Evolutionary conservation across 2,797 vertebrate species (phyloP).

Genomic region (Cyprinella venusta): DNA sequence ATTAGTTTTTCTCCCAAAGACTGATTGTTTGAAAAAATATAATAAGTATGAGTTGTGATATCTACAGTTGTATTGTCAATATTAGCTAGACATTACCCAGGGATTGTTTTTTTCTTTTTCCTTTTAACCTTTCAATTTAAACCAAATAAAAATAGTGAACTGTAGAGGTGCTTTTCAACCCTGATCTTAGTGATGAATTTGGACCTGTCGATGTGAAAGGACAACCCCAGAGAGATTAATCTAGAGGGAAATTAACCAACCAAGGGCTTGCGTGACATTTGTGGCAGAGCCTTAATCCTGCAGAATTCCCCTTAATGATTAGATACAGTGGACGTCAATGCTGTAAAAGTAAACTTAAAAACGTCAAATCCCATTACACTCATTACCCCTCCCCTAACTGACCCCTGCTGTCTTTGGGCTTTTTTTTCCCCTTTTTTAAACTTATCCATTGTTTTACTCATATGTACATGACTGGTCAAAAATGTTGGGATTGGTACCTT

Average conservation of each 20-base stretch:
- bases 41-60: constrained; percentile 9
- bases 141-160: constrained; percentile 74
- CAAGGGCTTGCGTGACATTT: constrained; percentile 78
- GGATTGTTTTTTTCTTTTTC: neutral
- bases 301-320: constrained; percentile 65
- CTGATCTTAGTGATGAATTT: constrained; percentile 82
- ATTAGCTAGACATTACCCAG: neutral
- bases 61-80: constrained; percentile 10
- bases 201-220: constrained; percentile 79
- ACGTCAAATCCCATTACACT: constrained; percentile 47
- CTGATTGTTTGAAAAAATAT: neutral
- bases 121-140: constrained; percentile 17
- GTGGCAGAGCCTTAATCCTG: constrained; percentile 71
- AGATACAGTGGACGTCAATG: constrained; percentile 50
- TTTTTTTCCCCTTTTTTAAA: neutral
- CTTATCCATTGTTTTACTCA: neutral
- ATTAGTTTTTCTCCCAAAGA: neutral
- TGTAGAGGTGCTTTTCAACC: constrained; percentile 78
- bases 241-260: constrained; percentile 82
- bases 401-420: constrained; percentile 30
- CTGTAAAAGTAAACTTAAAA: constrained; percentile 46
- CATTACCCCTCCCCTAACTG: constrained; percentile 35
- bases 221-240: constrained; percentile 81
- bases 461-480: neutral
- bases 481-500: neutral